Evolutionary conservation across 2,888 invertebrate genomes (phyloP), one percentile per base, ranked within the genome.

Genomic region (Scaptomyza flava): DNA sequence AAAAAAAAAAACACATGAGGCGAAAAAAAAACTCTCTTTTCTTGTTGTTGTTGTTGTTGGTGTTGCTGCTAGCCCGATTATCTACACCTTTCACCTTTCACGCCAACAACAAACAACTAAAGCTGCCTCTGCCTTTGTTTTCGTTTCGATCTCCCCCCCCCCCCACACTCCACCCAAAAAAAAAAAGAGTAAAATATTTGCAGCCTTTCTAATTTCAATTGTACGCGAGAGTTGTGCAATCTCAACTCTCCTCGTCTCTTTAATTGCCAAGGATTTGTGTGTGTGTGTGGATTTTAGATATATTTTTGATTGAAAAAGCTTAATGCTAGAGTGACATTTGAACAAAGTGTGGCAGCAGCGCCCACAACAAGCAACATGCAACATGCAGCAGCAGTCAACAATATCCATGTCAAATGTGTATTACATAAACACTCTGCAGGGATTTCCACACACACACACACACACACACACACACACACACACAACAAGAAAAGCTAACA

Each of bases 141-240:
- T 66, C 60, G 51, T 68, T 60, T 68, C 51, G 78, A 71, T 68
- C 61, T 79, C 68, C 67, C 7, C 14, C 17, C 38, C 17, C 3
- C 17, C 14, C 41, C 9, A 5, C 8, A 2, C 17, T 17, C 7
- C 38, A 0, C 14, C 36, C 36, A 36, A 8, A 38, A 6, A 9
- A n/a, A n/a, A n/a, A n/a, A n/a, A n/a, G n/a, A 17, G 17, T 17
- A 17, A 17, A 17, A 17, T 65, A 71, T 71, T 69, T 68, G 75
- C 75, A 82, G 87, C 84, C 84, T 85, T 85, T 88, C 84, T 85
- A 85, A 85, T 85, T 85, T 86, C 88, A 88, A 88, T 84, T 86
- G 88, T 81, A 36, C 7, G 42, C 7, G 42, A 12, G 0, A 7
- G 59, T 74, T 74, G 77, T 77, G 74, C 77, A 74, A 74, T 77